phyloP scores from a whole-genome alignment of 37 sponge, comb jelly and placozoan species.

The Halisarca cf. caerulea region DNA sequence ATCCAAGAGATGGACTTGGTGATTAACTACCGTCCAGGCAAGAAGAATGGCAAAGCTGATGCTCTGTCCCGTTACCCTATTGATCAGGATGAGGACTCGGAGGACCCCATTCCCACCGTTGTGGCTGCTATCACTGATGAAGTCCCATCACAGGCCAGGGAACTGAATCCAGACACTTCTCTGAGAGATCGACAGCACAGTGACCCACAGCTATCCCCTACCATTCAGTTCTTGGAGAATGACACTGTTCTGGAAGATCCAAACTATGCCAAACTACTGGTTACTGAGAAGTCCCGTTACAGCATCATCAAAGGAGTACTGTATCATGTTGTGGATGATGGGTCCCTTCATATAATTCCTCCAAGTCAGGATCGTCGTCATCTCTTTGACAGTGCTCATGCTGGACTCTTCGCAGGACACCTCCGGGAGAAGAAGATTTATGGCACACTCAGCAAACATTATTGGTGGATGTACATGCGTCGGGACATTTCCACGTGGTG shows the following conservation, averaged over 20 bases:
- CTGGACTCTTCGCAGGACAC: constrained; percentile 43
- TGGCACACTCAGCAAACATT: constrained; percentile 9
- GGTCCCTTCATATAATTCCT: not conserved
- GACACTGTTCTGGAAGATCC: constrained; percentile 24
- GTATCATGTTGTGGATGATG: constrained; percentile 20
- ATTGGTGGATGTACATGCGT: constrained; percentile 51
- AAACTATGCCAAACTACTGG: not conserved
- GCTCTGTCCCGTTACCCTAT: constrained; percentile 36
- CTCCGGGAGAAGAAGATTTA: constrained; percentile 17
- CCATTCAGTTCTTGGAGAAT: constrained; percentile 14
- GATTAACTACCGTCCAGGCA: constrained; percentile 9
- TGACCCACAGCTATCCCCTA: constrained; percentile 4
- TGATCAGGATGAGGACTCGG: too few relatives aligned
- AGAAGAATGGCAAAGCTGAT: constrained; percentile 9
- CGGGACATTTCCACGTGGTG: constrained; percentile 16
- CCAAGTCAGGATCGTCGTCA: not conserved
- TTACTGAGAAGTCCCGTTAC: not conserved
- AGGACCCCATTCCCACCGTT: too few relatives aligned
- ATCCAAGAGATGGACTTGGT: constrained; percentile 27
- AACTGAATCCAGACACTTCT: not conserved
- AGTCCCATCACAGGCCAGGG: too few relatives aligned
- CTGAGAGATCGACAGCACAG: constrained; percentile 12
- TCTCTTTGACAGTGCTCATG: constrained; percentile 27
- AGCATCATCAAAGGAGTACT: constrained; percentile 18
- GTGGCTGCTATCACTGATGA: too few relatives aligned